These are phyloP conservation scores for Vanessa atalanta DNA, from an alignment of 1,140 invertebrate species.

Conservation along the genomic window DNA sequence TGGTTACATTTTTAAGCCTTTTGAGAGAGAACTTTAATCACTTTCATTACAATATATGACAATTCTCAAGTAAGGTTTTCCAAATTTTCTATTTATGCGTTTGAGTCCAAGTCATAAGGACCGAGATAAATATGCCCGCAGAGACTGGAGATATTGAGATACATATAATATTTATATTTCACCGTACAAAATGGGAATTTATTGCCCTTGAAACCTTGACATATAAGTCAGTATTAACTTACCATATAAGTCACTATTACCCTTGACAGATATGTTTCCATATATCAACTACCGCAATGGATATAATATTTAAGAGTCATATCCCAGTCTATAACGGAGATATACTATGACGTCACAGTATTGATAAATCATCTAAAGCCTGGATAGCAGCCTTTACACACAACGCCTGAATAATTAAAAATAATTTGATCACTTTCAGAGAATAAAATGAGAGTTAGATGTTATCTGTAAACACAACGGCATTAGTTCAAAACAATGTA, in stretches of 20 bases:
- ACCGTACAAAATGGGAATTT: constrained; percentile 12
- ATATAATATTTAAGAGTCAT: not conserved
- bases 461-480: no score
- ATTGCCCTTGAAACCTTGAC: constrained; percentile 14
- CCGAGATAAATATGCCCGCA: not conserved
- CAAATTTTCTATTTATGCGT: not conserved
- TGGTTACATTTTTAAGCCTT: not conserved
- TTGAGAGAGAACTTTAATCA: not conserved
- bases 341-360: not conserved
- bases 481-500: no score
- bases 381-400: not conserved
- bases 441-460: no score
- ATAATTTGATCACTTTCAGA: no score
- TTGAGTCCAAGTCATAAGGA: not conserved
- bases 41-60: not conserved
- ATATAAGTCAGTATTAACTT: not conserved
- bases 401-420: not conserved
- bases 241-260: constrained; percentile 12
- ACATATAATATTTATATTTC: constrained; percentile 12
- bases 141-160: not conserved
- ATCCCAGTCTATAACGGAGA: not conserved
- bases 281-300: not conserved
- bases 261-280: constrained; percentile 11
- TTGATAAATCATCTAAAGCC: constrained; percentile 13
- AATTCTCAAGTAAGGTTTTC: not conserved